A percentile compares a stretch with the other conserved stretches of the same genome.
Conservation (phyloP, 1,140 invertebrate species). For the Drosophila saltans region DNA sequence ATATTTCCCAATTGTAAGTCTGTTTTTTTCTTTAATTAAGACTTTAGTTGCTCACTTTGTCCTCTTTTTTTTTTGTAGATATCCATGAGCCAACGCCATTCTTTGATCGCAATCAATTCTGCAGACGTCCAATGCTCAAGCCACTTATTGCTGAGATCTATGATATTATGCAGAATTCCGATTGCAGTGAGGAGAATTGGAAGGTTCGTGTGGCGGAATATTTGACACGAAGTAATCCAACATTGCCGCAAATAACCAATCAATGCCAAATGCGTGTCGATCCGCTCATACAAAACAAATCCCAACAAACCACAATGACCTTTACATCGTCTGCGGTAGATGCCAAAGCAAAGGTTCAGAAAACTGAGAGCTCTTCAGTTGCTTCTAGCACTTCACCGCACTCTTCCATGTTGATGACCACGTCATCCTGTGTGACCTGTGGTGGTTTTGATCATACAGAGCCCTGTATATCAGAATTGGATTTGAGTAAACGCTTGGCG, state of each 20-base stretch:
- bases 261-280: constrained; percentile 50
- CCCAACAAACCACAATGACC: constrained; percentile 56
- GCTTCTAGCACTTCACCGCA: constrained; percentile 46
- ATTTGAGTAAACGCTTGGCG: constrained; percentile 57
- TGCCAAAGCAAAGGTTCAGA: constrained; percentile 30
- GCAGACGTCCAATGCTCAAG: constrained; percentile 54
- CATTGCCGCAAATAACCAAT: constrained; percentile 60
- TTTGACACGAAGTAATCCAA: constrained; percentile 55
- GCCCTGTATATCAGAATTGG: constrained; percentile 38
- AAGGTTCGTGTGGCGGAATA: constrained; percentile 66
- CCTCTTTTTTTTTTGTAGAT: constrained; percentile 28
- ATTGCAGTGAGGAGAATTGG: constrained; percentile 69
- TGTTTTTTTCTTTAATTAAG: neutral
- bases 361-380: constrained; percentile 25
- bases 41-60: neutral
- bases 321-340: constrained; percentile 37
- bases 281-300: constrained; percentile 44
- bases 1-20: constrained; percentile 92
- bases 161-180: constrained; percentile 61
- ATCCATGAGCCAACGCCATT: constrained; percentile 67
- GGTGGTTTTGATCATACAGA: constrained; percentile 62
- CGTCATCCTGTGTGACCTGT: constrained; percentile 72
- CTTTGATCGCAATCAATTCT: constrained; percentile 59
- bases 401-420: constrained; percentile 60
- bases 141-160: constrained; percentile 67